Conservation (phyloP, 2,797 vertebrate genomes). For the Eremophila alpestris region DNA sequence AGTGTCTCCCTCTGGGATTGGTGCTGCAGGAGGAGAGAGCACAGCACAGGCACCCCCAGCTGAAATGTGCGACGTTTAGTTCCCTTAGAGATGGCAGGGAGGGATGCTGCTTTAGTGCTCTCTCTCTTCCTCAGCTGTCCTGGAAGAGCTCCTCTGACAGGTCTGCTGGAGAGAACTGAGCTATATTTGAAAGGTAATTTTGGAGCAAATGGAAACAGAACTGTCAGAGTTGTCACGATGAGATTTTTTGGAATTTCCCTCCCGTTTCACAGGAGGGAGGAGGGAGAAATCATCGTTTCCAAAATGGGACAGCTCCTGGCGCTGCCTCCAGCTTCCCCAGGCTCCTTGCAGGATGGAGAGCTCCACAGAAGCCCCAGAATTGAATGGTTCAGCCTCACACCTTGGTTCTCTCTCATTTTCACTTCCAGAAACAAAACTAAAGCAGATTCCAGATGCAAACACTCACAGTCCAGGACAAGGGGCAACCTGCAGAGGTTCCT, state of each 20-base stretch:
- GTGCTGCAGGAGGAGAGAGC: constrained; percentile 21
- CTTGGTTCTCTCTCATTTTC: not conserved
- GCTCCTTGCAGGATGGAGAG: not conserved
- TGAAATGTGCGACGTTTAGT: not conserved
- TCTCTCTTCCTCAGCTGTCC: constrained; percentile 18
- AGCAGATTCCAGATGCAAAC: not conserved
- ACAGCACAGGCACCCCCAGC: not conserved
- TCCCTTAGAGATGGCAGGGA: not conserved
- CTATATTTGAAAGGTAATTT: constrained; percentile 41
- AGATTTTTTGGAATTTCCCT: constrained; percentile 40
- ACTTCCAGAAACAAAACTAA: not conserved
- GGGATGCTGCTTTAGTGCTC: not conserved
- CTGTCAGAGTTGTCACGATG: not conserved
- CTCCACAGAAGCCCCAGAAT: rapidly evolving
- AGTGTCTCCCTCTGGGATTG: constrained; percentile 54
- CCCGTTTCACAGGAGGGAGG: not conserved
- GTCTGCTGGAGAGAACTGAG: not conserved
- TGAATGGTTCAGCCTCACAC: not conserved
- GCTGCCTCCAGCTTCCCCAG: rapidly evolving
- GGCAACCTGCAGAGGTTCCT: not conserved
- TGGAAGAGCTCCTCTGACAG: constrained; percentile 34
- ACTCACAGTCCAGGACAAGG: not conserved
- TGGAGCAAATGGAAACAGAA: constrained; percentile 42
- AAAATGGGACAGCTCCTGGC: not conserved
- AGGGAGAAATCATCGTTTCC: not conserved